Conservation (phyloP, 2,888 invertebrate species). For the Boloria selene region DNA sequence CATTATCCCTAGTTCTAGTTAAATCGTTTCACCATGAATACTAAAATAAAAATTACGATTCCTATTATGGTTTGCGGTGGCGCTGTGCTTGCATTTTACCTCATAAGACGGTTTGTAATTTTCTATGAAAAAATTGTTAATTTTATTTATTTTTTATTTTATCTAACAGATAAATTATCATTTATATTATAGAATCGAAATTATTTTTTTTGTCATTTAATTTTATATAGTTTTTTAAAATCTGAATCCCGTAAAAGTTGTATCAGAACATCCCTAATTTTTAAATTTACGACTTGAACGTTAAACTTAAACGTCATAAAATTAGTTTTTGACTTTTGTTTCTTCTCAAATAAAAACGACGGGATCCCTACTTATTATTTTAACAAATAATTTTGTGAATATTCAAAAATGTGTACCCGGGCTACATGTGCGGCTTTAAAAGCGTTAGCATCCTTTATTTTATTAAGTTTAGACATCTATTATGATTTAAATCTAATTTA, state of each 20-base stretch:
- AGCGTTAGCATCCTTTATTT: conserved; percentile 64
- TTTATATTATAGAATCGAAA: not conserved
- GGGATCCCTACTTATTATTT: not conserved
- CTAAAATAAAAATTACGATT: conserved; percentile 77
- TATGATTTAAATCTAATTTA: not conserved
- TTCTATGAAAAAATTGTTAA: conserved; percentile 24
- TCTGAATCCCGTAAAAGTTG: conserved; percentile 52
- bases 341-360: not conserved
- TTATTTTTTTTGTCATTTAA: not conserved
- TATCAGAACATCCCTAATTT: conserved; percentile 65
- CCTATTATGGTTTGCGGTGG: conserved; percentile 79
- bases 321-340: conserved; percentile 37
- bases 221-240: conserved; percentile 44
- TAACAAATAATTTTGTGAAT: conserved; percentile 21
- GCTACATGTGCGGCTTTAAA: conserved; percentile 77
- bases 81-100: conserved; percentile 78
- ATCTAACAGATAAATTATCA: not conserved
- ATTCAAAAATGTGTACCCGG: conserved; percentile 66
- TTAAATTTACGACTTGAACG: conserved; percentile 34
- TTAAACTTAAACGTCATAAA: conserved; percentile 33
- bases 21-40: conserved; percentile 66
- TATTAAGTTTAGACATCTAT: conserved; percentile 26
- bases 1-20: conserved; percentile 48
- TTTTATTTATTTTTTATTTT: not conserved
- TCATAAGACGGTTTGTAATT: conserved; percentile 78